Evolutionary conservation across 2,888 invertebrate species (phyloP).

Genomic region (Aporophyla nigra): DNA sequence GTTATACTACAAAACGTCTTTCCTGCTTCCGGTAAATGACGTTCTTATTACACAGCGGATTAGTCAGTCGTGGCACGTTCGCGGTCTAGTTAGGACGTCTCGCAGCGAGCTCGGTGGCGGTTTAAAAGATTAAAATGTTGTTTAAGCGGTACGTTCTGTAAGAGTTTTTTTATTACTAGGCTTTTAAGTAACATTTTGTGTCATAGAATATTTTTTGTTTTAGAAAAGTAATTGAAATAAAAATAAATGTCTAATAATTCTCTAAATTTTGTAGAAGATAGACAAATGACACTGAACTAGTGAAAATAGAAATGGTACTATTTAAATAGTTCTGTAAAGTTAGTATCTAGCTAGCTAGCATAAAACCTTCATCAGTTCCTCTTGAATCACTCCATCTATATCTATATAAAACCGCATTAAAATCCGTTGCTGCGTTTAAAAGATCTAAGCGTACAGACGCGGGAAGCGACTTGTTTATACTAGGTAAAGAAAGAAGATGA

Average conservation of each 20-base stretch:
- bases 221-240: not conserved
- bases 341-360: too few species aligned
- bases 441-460: too few species aligned
- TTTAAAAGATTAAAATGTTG: conserved; percentile 30
- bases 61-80: conserved; percentile 54
- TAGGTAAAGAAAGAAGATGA: too few species aligned
- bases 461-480: too few species aligned
- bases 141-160: not conserved
- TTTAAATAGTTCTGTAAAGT: not conserved
- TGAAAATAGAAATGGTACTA: not conserved
- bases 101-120: not conserved
- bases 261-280: not conserved
- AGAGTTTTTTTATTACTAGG: not conserved
- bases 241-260: not conserved
- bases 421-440: too few species aligned
- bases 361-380: too few species aligned
- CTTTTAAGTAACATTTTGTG: not conserved
- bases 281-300: not conserved
- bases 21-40: conserved; percentile 46
- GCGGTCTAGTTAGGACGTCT: conserved; percentile 38
- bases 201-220: not conserved
- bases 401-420: too few species aligned
- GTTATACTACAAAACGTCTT: conserved; percentile 38
- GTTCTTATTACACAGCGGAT: conserved; percentile 42
- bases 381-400: too few species aligned